Conservation (phyloP, 2,888 invertebrate species). For the Hemaris fuciformis region DNA sequence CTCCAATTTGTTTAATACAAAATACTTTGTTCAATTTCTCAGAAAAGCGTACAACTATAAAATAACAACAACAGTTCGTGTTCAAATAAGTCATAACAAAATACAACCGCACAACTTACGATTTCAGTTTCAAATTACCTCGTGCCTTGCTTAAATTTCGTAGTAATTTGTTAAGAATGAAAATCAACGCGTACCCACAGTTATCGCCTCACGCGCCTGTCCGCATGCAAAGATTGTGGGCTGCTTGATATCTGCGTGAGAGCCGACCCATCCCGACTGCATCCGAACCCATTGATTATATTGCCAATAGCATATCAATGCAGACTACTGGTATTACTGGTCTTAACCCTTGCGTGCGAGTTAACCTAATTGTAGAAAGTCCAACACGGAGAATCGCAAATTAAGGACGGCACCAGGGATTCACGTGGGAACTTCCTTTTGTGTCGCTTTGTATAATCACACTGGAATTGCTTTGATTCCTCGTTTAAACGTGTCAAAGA, state of each 20-base stretch:
- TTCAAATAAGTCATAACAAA: constrained; percentile 6
- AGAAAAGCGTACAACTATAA: neutral
- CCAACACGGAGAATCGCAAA: constrained; percentile 67
- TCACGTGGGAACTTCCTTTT: constrained; percentile 14
- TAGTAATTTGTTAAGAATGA: constrained; percentile 27
- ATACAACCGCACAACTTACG: neutral
- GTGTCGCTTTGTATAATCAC: constrained; percentile 7
- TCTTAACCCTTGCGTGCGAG: constrained; percentile 53
- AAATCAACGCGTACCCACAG: constrained; percentile 24
- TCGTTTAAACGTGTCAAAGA: neutral
- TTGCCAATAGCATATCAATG: constrained; percentile 57
- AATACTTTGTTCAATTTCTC: too few species aligned
- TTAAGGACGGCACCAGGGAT: constrained; percentile 26
- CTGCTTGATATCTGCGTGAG: constrained; percentile 49
- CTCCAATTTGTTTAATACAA: too few species aligned
- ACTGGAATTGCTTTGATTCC: neutral
- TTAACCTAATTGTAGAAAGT: constrained; percentile 72
- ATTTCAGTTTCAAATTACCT: neutral
- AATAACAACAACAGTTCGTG: too few species aligned
- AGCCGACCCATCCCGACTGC: constrained; percentile 39
- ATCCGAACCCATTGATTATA: constrained; percentile 56
- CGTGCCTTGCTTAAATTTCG: neutral
- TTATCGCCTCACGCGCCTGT: constrained; percentile 38
- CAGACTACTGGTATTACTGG: constrained; percentile 73
- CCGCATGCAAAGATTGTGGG: constrained; percentile 40